phyloP scores from a whole-genome alignment of 2,113 vertebrate species.

The Steatornis caripensis region DNA sequence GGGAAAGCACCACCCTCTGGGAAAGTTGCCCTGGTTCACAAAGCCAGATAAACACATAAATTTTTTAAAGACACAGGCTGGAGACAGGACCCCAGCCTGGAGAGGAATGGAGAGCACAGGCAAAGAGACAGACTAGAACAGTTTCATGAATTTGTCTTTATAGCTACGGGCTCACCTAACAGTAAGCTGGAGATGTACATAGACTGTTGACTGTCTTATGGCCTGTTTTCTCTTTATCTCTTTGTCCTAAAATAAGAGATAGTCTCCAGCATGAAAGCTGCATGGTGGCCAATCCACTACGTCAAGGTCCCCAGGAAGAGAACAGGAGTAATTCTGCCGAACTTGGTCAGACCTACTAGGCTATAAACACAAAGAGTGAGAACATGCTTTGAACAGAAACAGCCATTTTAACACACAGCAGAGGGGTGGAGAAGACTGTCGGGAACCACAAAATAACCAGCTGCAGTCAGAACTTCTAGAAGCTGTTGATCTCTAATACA shows the following conservation, averaged over 20 bases:
- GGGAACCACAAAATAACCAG: not conserved
- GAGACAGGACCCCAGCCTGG: not conserved
- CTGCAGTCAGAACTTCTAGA: not conserved
- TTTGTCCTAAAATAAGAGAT: not conserved
- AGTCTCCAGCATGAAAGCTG: not conserved
- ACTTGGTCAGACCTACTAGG: not conserved
- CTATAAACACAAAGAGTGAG: not conserved
- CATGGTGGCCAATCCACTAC: not conserved
- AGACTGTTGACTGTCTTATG: not conserved
- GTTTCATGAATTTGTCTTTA: not conserved
- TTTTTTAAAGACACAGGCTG: not conserved
- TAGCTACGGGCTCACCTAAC: not conserved
- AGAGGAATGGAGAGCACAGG: not conserved
- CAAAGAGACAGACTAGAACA: not conserved
- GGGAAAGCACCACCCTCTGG: constrained; percentile 37
- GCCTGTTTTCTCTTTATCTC: not conserved
- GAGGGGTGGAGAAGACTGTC: not conserved
- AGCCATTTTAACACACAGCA: not conserved
- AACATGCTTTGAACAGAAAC: not conserved
- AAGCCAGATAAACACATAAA: not conserved
- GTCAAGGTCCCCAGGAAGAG: not conserved
- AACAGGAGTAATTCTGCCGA: not conserved
- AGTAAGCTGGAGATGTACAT: not conserved
- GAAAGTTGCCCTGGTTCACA: not conserved
- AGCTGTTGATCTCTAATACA: not conserved